Conservation (phyloP, 2,113 vertebrate genomes). For the Synchiropus splendidus region DNA sequence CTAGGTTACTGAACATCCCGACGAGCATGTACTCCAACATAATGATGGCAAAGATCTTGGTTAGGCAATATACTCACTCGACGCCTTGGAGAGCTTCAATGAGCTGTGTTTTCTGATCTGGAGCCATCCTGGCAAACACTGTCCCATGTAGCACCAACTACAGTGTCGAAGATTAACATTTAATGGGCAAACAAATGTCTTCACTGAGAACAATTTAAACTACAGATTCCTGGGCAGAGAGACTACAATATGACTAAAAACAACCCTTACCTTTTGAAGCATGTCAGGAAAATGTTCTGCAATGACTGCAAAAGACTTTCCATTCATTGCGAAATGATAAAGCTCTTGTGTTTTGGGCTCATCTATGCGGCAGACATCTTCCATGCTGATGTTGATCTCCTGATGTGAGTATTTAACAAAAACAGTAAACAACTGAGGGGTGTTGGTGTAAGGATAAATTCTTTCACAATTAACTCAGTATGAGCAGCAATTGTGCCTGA, state of each 20-base stretch:
- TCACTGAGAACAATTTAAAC: background rate
- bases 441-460: background rate
- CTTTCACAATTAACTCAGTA: background rate
- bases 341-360: slow-evolving; percentile 61
- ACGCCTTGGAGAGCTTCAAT: slow-evolving; percentile 90
- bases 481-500: background rate
- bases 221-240: background rate
- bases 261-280: slow-evolving; percentile 95
- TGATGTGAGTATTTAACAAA: slow-evolving; percentile 27
- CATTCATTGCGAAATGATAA: slow-evolving; percentile 95
- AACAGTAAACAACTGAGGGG: background rate
- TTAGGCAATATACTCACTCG: slow-evolving; percentile 75
- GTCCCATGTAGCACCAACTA: slow-evolving; percentile 90
- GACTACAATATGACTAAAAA: too few species aligned
- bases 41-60: too few species aligned
- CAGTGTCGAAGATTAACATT: too few species aligned
- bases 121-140: slow-evolving; percentile 95
- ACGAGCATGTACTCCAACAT: too few species aligned
- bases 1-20: background rate
- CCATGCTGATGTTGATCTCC: slow-evolving; percentile 80
- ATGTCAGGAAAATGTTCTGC: slow-evolving; percentile 91
- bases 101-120: slow-evolving; percentile 94
- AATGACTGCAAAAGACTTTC: slow-evolving; percentile 90
- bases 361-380: slow-evolving; percentile 69
- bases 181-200: too few species aligned